These are phyloP conservation scores for Helarctos malayanus DNA, from an alignment of 2,797 vertebrate genomes.

Conservation along the genomic window DNA sequence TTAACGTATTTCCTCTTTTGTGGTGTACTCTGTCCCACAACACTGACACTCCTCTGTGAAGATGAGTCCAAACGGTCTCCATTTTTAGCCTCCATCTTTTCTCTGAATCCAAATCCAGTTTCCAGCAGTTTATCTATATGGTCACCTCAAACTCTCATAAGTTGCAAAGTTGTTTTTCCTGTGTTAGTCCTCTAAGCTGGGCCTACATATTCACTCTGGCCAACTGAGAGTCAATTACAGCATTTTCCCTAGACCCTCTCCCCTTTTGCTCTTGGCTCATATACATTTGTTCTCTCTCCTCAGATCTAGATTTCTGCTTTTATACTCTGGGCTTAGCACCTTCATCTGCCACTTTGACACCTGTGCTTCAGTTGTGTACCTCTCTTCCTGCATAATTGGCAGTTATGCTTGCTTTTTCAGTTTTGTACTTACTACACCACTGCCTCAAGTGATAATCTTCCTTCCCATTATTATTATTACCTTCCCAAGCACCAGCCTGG, in stretches of 20 bases:
- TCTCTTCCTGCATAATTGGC: not conserved
- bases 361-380: not conserved
- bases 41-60: not conserved
- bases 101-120: conserved; percentile 15
- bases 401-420: not conserved
- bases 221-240: not conserved
- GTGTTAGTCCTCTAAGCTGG: not conserved
- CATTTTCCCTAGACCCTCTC: not conserved
- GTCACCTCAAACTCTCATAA: not conserved
- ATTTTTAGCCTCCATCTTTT: not conserved
- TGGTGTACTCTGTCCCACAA: not conserved
- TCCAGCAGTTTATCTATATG: not conserved
- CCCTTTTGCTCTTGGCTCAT: not conserved
- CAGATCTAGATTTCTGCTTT: not conserved
- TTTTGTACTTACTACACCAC: not conserved
- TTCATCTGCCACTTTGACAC: not conserved
- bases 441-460: not conserved
- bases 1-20: not conserved
- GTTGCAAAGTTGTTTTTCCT: not conserved
- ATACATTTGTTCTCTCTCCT: not conserved
- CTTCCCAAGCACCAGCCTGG: not conserved
- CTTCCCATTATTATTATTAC: not conserved
- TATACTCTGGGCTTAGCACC: not conserved
- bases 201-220: not conserved
- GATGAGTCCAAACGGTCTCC: not conserved